Base-by-base conservation (phyloP, 2,888 invertebrate genomes). In the Orchestes rusci region DNA sequence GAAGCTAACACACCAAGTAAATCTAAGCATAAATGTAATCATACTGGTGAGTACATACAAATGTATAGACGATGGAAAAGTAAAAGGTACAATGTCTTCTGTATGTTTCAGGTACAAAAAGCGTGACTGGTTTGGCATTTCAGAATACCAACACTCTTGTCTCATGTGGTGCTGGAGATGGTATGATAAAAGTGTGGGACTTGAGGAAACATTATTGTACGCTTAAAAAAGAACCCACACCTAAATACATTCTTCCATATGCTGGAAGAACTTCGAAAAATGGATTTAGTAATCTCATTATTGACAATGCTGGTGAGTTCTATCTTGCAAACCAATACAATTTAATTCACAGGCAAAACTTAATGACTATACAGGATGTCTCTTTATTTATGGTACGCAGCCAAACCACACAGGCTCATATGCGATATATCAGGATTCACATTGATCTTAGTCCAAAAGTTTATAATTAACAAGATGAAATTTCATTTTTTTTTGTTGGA, bases 151-250 rank as follows among this genome's bases (percentile, higher is more conserved):
- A 76, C 52, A 83, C 83, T 3, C 70, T 94, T 2, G 74, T 91
- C 32, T 90, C 92, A 0, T 85, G 90, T 60, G 90, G 90, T 1
- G 86, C 90, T 43, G 85, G 85, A 31, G 92, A 92, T 68, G 89
- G 91, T 0, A 70, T 80, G 51, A 83, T 93, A 42, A 91, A 91
- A 69, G 78, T 84, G 2, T 65, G 65, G 65, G 93, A 94, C 66
- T 64, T 91, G 18, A 71, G 93, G 20, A 87, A 88, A 61, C 86
- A 81, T 60, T 91, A 91, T 63, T 76, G 74, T 8, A 71, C 72
- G 3, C 75, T 77, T 56, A 81, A 78, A 59, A 73, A 76, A 37
- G 81, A 82, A 46, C 84, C 89, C 0, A 59, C 79, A 31, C 82
- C 92, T 0, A 82, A 82, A 56, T 75, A 79, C 57, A 74, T 75